Conservation (phyloP, 2,113 vertebrate species). For the Pandion haliaetus region DNA sequence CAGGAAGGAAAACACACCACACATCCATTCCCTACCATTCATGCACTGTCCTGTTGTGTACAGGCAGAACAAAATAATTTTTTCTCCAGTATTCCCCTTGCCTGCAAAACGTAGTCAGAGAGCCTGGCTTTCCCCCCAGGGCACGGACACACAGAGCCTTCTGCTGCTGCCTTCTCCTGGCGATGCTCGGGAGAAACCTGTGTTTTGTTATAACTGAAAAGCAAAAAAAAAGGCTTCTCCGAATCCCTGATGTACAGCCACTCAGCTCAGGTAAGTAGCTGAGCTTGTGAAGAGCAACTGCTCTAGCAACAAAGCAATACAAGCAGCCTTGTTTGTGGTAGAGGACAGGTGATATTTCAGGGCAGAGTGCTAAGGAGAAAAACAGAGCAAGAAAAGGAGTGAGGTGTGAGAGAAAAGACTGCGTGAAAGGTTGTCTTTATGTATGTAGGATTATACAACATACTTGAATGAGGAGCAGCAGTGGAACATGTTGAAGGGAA, state of each 20-base stretch:
- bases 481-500: not conserved
- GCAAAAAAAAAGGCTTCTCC: not conserved
- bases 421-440: not conserved
- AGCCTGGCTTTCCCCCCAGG: not conserved
- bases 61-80: not conserved
- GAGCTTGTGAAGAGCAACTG: not conserved
- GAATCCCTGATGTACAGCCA: not conserved
- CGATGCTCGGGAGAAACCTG: not conserved
- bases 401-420: not conserved
- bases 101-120: fast-evolving
- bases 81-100: not conserved
- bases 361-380: not conserved
- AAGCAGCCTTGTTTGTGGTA: too few species aligned
- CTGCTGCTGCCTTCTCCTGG: not conserved
- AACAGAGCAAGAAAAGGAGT: not conserved
- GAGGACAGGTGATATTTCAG: not conserved
- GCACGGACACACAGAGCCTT: not conserved
- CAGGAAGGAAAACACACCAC: not conserved
- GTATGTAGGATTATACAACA: not conserved
- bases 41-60: not conserved
- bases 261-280: not conserved
- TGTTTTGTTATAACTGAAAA: not conserved
- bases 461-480: not conserved
- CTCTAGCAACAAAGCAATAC: not conserved
- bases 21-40: not conserved